Base-by-base conservation (phyloP, 2,888 invertebrate genomes). In the Thereva nobilitata region DNA sequence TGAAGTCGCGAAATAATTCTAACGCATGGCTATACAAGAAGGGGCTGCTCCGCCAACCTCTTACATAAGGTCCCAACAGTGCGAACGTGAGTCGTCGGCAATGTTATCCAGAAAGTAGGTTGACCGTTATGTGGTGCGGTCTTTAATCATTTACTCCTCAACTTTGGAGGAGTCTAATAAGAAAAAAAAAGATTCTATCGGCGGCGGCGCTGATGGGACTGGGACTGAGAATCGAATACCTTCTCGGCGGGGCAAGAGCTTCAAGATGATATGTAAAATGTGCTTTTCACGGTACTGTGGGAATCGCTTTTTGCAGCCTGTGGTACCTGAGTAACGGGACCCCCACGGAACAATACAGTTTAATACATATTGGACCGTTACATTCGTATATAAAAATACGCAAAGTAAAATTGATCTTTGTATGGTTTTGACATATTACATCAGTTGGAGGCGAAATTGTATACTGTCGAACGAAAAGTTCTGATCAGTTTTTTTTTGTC, bases 51-150 rank as follows among this genome's bases (percentile, higher is more conserved):
- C 61, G 50, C 45, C 50, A 40, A 12, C 50, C 40, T 40, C 41
- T 50, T 61, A 50, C 61, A 50, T 61, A 50, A 49, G 50, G 23
- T 23, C 23, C 45, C 50, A 40, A 12, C 50, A 41, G 50, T 45
- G 41, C 41, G 50, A 50, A 50, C 61, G 61, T 61, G 61, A 49
- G 50, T 5, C 50, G 50, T 41, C 50, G 23, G 61, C 50, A 41
- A 23, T 61, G 40, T 45, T 49, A 38, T 42, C 50, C 34, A 23
- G 50, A 61, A 61, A 61, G 61, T 61, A 61, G 61, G 61, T 61
- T 61, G 61, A 61, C 61, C 61, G 61, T 61, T 61, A 61, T 49
- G 34, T 61, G 61, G 61, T 50, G 61, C 50, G 61, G 61, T 61
- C 61, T 61, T 44, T 40, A 61, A 59, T 23, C 23, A 23, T 23